Evolutionary conservation across 2,888 invertebrate species (phyloP), one percentile per base, ranked within the genome.

Genomic region (Apamea anceps): DNA sequence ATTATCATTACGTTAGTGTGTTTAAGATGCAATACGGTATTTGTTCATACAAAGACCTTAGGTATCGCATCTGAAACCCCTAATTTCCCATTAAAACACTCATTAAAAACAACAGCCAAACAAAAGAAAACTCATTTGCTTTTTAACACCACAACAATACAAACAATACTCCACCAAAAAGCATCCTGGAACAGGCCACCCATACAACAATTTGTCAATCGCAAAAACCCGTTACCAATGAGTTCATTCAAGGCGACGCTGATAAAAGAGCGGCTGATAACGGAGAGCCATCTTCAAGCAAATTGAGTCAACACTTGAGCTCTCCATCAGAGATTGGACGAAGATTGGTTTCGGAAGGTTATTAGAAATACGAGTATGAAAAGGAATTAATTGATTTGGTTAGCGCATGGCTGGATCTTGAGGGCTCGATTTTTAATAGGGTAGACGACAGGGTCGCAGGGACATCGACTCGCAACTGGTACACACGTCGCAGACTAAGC

Each of bases 261-360:
- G 28, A 79, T 54, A 70, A 79, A 70, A 63, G 79, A 28, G 12
- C 79, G 28, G 4, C 32, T 45, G 54, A 72, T 79, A 79, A 28
- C n/a, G 4, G 37, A 80, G 63, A 72, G 54, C 71, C 37, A 80
- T 79, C 45, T 65, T 18, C 32, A 28, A 7, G 45, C 32, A 57
- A 77, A 72, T 79, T 65, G 80, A 79, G 54, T 72, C 63, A 37
- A 63, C 79, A 72, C 79, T 79, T 72, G 32, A 80, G 51, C 51
- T 25, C 21, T 42, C 8, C 42, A 15, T 21, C 42, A 45, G 32
- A 71, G 21, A 65, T 65, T 72, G 80, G 25, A 65, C 15, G 5
- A 18, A 28, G 79, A 79, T 71, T 80, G 72, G 8, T 18, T 18
- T 12, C 15, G 32, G 5, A 7, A 63, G 62, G 42, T n/a, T 71